These are phyloP conservation scores for Ianthella basta DNA, from an alignment of 37 sponge, comb jelly and placozoan genomes.

Conservation along the genomic window DNA sequence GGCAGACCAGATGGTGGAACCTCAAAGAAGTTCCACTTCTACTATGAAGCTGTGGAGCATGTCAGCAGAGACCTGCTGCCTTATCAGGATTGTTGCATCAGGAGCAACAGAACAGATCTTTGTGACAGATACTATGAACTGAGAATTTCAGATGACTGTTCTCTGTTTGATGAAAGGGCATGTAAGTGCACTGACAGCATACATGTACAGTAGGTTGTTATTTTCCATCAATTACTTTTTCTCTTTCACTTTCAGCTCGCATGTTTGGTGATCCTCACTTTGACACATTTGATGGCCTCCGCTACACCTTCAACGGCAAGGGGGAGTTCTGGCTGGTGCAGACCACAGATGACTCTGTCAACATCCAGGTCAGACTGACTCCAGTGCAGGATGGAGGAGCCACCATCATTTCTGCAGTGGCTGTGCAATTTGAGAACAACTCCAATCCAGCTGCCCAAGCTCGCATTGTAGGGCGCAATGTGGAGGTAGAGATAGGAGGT, in stretches of 20 bases:
- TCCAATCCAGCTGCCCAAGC: constrained; percentile 29
- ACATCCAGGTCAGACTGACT: constrained; percentile 42
- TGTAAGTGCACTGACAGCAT: constrained; percentile 23
- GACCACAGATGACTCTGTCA: constrained; percentile 35
- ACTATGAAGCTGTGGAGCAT: background rate
- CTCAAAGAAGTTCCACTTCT: constrained; percentile 32
- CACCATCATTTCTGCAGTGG: constrained; percentile 46
- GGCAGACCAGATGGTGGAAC: constrained; percentile 38
- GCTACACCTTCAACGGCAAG: constrained; percentile 73
- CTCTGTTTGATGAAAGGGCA: background rate
- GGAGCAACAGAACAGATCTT: background rate
- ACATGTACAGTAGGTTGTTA: constrained; percentile 11
- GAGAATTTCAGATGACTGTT: constrained; percentile 54
- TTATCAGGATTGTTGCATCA: constrained; percentile 43
- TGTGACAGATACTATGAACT: constrained; percentile 33
- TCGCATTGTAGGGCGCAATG: background rate
- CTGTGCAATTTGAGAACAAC: constrained; percentile 18
- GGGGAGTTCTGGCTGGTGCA: constrained; percentile 62
- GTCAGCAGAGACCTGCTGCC: constrained; percentile 11
- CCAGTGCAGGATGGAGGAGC: background rate
- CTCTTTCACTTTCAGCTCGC: constrained; percentile 23
- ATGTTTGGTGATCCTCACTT: constrained; percentile 74
- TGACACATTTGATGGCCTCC: constrained; percentile 47
- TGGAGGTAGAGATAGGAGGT: background rate
- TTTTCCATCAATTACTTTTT: no score